Percentiles rank a stretch among this genome's conserved stretches.
Conservation (phyloP, 2,797 vertebrate species). For the Melanotaenia parkinsoni region DNA sequence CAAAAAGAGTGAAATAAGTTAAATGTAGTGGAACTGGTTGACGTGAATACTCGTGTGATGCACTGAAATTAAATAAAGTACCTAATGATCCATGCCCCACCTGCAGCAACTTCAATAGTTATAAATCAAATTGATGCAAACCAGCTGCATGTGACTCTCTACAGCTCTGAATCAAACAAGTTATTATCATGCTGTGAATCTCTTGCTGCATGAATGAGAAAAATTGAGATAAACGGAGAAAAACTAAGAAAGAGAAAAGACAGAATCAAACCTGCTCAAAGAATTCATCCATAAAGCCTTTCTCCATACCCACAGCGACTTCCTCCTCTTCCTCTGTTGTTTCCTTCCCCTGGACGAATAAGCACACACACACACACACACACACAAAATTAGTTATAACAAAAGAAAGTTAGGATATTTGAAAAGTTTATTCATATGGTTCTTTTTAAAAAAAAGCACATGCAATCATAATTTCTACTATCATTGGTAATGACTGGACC, state of each 20-base stretch:
- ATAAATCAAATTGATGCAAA: constrained; percentile 44
- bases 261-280: constrained; percentile 91
- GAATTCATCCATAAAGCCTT: constrained; percentile 97
- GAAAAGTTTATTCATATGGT: too few species aligned
- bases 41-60: constrained; percentile 11
- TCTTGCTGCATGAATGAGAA: constrained; percentile 4
- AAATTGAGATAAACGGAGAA: background rate
- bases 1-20: background rate
- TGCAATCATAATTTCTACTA: background rate
- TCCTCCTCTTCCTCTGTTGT: constrained; percentile 92
- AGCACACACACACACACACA: too few species aligned
- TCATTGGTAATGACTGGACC: background rate
- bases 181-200: constrained; percentile 10
- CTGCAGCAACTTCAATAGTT: constrained; percentile 22
- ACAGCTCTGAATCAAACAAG: constrained; percentile 21
- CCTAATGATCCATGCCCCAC: constrained; percentile 38
- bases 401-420: background rate
- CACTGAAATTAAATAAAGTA: constrained; percentile 39
- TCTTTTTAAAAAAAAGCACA: background rate
- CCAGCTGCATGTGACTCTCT: constrained; percentile 33
- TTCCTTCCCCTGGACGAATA: constrained; percentile 88
- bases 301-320: constrained; percentile 91
- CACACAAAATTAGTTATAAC: background rate
- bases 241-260: background rate
- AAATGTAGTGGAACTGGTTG: constrained; percentile 6